Conservation (phyloP, 2,113 vertebrate species). For the Gnathonemus longibarbis region DNA sequence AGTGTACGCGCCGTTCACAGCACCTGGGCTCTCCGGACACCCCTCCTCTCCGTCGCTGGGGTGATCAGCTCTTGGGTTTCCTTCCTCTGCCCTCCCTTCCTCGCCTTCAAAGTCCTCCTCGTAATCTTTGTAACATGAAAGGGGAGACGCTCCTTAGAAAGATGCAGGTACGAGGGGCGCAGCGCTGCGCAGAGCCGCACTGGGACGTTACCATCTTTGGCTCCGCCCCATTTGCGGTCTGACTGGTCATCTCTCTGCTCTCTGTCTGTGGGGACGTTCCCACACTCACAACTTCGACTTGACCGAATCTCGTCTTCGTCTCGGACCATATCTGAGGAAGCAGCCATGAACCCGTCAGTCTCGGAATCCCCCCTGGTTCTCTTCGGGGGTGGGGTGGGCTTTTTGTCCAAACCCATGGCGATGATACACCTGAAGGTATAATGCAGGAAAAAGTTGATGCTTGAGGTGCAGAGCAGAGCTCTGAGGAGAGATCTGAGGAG, state of each 20-base stretch:
- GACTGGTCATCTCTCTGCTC: conserved; percentile 21
- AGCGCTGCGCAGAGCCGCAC: background rate
- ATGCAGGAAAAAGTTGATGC: background rate
- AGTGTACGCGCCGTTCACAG: conserved; percentile 36
- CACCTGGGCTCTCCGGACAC: conserved; percentile 32
- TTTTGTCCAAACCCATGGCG: conserved; percentile 79
- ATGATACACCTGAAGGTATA: conserved; percentile 74
- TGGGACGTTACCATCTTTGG: conserved; percentile 54
- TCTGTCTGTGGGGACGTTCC: conserved; percentile 20
- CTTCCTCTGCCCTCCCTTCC: conserved; percentile 58
- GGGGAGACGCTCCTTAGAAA: conserved; percentile 20
- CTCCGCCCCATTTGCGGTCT: conserved; percentile 39
- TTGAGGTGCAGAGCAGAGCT: background rate
- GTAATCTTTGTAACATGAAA: conserved; percentile 63
- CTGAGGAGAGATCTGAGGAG: background rate
- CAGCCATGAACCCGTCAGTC: conserved; percentile 24
- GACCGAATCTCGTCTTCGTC: conserved; percentile 19
- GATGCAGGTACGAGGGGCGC: background rate
- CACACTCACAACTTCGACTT: conserved; percentile 15
- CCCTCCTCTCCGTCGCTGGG: conserved; percentile 44
- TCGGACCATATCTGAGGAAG: conserved; percentile 20
- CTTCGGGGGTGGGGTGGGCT: conserved; percentile 60
- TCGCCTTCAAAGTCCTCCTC: conserved; percentile 89
- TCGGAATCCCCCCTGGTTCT: conserved; percentile 45
- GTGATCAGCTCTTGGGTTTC: conserved; percentile 35